Conservation (phyloP, 2,888 invertebrate species). For the Diaperis boleti region DNA sequence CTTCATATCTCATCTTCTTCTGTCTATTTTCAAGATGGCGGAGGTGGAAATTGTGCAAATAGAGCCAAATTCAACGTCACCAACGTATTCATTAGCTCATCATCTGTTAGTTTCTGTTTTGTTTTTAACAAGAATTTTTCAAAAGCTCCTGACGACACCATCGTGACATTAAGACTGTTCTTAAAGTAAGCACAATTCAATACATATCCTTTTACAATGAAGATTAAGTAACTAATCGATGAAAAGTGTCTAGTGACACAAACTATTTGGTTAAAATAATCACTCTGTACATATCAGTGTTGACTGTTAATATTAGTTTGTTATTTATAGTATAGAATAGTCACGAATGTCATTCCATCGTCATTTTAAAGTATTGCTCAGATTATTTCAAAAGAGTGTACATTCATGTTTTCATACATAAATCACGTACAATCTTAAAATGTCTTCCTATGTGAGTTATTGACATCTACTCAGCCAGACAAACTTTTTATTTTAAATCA, state of each 20-base stretch:
- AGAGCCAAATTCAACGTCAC: constrained; percentile 70
- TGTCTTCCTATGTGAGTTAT: constrained; percentile 65
- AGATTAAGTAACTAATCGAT: constrained; percentile 50
- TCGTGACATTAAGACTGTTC: constrained; percentile 62
- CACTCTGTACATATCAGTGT: constrained; percentile 65
- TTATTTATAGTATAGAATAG: constrained; percentile 59
- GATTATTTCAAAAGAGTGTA: constrained; percentile 47
- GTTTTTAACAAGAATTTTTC: constrained; percentile 51
- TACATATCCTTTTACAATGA: constrained; percentile 61
- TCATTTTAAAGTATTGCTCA: constrained; percentile 56
- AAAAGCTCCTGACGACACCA: constrained; percentile 48
- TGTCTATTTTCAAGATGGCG: constrained; percentile 93
- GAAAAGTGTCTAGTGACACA: constrained; percentile 38
- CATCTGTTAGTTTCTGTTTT: constrained; percentile 50
- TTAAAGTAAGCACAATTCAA: constrained; percentile 57
- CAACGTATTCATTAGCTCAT: constrained; percentile 40
- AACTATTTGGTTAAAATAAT: constrained; percentile 46
- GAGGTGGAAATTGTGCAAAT: constrained; percentile 90
- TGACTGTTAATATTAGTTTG: constrained; percentile 64
- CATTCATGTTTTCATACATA: constrained; percentile 17
- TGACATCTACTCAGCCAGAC: constrained; percentile 53
- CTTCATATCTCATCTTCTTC: constrained; percentile 85
- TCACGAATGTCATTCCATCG: constrained; percentile 55
- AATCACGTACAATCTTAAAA: constrained; percentile 60
- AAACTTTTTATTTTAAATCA: constrained; percentile 41